Evolutionary conservation across 2,888 invertebrate genomes (phyloP).

Genomic region (Mesodorylaimus sp.): DNA sequence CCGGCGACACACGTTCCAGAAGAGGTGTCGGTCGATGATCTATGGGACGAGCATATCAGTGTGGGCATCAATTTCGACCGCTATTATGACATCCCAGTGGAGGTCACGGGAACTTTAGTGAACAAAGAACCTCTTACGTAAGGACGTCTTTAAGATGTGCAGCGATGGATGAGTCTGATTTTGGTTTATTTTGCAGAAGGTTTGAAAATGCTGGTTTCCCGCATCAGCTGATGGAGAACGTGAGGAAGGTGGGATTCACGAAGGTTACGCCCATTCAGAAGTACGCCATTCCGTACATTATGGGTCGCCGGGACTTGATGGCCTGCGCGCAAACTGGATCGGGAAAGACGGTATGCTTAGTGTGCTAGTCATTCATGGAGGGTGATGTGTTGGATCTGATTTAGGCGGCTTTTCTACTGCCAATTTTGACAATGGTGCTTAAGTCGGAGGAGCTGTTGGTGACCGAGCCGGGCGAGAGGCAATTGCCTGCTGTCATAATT

Average conservation of each 20-base stretch:
- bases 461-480: conserved; percentile 18
- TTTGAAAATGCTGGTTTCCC: conserved; percentile 56
- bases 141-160: too few species aligned
- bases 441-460: conserved; percentile 17
- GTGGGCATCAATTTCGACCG: conserved; percentile 34
- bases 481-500: conserved; percentile 62
- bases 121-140: too few species aligned
- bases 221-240: conserved; percentile 51
- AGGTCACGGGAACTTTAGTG: conserved; percentile 15
- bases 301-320: conserved; percentile 68
- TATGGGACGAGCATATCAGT: conserved; percentile 21
- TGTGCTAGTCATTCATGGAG: too few species aligned
- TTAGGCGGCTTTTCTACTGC: conserved; percentile 77
- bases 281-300: conserved; percentile 63
- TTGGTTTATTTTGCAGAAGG: conserved; percentile 20
- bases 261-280: conserved; percentile 89
- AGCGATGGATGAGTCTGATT: too few species aligned
- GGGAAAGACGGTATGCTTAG: conserved; percentile 77
- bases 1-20: conserved; percentile 1
- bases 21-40: conserved; percentile 25
- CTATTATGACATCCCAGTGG: conserved; percentile 32
- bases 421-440: conserved; percentile 50
- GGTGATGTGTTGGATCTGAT: conserved; percentile 28
- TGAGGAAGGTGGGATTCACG: conserved; percentile 55
- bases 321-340: conserved; percentile 95